Percentiles rank a stretch among this genome's conserved stretches.
Conservation (phyloP, 2,888 invertebrate genomes). For the Sinopyrophorus schimmeli region DNA sequence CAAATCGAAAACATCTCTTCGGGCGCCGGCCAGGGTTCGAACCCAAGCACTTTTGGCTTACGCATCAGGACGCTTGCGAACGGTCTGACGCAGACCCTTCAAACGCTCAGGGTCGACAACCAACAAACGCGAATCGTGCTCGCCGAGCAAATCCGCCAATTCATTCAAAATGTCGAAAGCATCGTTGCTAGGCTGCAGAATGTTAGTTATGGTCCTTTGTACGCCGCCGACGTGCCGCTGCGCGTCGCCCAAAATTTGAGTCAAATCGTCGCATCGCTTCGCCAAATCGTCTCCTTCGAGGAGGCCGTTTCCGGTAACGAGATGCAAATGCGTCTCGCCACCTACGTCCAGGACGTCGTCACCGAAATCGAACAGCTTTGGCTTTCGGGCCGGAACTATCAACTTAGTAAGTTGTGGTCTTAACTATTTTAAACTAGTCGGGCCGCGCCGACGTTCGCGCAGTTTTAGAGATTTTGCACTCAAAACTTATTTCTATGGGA, state of each 20-base stretch:
- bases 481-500: neutral
- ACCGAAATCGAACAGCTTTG: constrained; percentile 17
- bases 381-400: constrained; percentile 4
- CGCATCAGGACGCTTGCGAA: constrained; percentile 5
- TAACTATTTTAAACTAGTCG: neutral
- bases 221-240: neutral
- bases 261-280: constrained; percentile 7
- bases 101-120: constrained; percentile 8
- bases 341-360: constrained; percentile 8
- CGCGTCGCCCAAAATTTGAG: constrained; percentile 11
- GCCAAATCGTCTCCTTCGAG: neutral
- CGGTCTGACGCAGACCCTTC: constrained; percentile 5
- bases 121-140: constrained; percentile 1
- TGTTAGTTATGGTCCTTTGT: neutral
- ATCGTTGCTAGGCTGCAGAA: too few species aligned
- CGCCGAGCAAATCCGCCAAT: constrained; percentile 1
- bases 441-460: neutral
- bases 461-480: too few species aligned
- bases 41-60: neutral
- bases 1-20: neutral
- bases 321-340: neutral
- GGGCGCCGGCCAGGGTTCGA: neutral
- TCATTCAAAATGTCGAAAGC: constrained; percentile 5
- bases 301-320: neutral
- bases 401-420: too few species aligned